Base-by-base conservation (phyloP, 2,888 invertebrate genomes). In the Drosophila kambysellisi region DNA sequence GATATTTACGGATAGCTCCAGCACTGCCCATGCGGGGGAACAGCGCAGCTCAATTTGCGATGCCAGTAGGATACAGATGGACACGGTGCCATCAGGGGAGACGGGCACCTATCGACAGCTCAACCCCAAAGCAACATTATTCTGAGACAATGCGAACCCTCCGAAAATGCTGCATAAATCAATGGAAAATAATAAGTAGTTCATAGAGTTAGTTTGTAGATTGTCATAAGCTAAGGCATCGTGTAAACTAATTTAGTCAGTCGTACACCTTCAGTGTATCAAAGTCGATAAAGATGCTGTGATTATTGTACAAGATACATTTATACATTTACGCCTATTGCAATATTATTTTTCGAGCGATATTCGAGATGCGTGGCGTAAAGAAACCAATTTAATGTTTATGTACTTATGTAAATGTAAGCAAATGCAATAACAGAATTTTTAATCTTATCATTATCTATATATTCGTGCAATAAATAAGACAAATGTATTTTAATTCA, bases 221-320 rank as follows among this genome's bases (percentile, higher is more conserved):
- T 25, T 46, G 51, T 37, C 50, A 48, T 82, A 82, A 74, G 66
- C 69, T 91, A 88, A 88, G 88, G 70, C 68, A 67, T 81, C 71
- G 59, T 68, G 39, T 81, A 89, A 78, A 61, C 61, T 60, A 85
- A 76, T 81, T 70, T 56, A 57, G 61, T 52, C 50, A 67, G 58
- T 50, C 50, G 62, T 67, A 35, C 75, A 66, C 65, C 70, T 63
- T 77, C 70, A 30, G 66, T 76, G 71, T 75, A 75, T 74, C 59
- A 83, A 75, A 76, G 84, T 83, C 86, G 82, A 91, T 83, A 90
- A 92, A 91, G 91, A 91, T 90, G 90, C 92, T 91, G 91, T 91
- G 92, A 91, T 91, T 86, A 86, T 81, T 75, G 81, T 82, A 88
- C 74, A 79, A 82, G 74, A 81, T 25, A 25, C 20, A 25, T 1